Evolutionary conservation across 1,140 invertebrate genomes (phyloP).

Genomic region (Zaprionus kolodkinae): DNA sequence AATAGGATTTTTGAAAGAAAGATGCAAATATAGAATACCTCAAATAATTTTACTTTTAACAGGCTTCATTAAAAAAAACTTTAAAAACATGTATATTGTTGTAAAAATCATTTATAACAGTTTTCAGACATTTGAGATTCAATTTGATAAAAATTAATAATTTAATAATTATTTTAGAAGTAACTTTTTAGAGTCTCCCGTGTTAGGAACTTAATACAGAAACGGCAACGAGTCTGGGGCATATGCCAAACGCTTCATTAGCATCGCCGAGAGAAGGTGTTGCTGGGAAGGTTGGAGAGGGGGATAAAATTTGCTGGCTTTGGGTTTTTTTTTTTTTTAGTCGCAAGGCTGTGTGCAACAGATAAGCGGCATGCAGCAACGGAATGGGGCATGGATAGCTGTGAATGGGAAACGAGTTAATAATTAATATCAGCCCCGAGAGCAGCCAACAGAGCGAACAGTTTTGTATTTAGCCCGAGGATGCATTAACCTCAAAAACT

Average conservation of each 20-base stretch:
- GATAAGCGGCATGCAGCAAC: slow-evolving; percentile 54
- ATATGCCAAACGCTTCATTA: slow-evolving; percentile 45
- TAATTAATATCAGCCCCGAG: slow-evolving; percentile 75
- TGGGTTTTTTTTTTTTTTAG: background rate
- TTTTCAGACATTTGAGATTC: too few relatives aligned
- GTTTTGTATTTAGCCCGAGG: slow-evolving; percentile 59
- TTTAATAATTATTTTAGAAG: background rate
- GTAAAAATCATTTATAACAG: too few relatives aligned
- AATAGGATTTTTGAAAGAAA: background rate
- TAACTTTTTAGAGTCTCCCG: background rate
- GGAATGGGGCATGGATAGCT: slow-evolving; percentile 26
- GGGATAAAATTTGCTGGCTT: slow-evolving; percentile 9
- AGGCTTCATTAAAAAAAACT: too few relatives aligned
- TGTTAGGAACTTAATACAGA: background rate
- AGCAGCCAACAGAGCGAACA: slow-evolving; percentile 51
- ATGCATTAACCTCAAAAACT: slow-evolving; percentile 79
- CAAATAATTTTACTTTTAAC: too few relatives aligned
- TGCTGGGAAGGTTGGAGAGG: background rate
- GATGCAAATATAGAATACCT: too few relatives aligned
- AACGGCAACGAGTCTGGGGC: background rate
- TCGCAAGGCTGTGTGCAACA: slow-evolving; percentile 74
- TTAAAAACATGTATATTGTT: too few relatives aligned
- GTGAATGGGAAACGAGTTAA: slow-evolving; percentile 70
- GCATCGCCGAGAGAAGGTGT: slow-evolving; percentile 31
- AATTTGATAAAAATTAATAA: too few relatives aligned